These are phyloP conservation scores for Alethe castanea DNA, from an alignment of 2,113 vertebrate genomes.

Conservation along the genomic window DNA sequence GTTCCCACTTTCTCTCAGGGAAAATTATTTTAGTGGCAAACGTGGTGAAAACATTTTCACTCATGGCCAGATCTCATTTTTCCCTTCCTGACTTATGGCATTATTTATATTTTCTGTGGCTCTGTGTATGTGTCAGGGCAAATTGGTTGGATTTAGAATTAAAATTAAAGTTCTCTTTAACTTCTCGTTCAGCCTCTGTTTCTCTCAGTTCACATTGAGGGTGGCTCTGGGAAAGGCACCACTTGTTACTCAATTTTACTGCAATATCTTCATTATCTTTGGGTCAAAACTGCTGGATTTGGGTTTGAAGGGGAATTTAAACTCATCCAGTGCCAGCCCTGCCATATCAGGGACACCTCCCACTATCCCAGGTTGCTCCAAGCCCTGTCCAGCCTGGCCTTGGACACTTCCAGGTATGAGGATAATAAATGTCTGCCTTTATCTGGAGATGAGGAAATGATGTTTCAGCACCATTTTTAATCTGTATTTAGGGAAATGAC, in stretches of 20 bases:
- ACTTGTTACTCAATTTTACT: background rate
- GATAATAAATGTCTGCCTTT: background rate
- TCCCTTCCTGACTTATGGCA: background rate
- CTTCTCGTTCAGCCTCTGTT: background rate
- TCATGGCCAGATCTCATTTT: background rate
- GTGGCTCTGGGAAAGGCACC: background rate
- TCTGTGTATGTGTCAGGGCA: background rate
- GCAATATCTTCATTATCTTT: background rate
- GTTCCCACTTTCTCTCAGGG: background rate
- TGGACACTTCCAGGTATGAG: background rate
- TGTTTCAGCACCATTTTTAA: background rate
- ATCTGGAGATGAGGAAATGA: background rate
- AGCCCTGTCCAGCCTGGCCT: accelerated
- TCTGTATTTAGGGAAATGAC: background rate
- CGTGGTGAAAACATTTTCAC: background rate
- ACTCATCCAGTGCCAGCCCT: background rate
- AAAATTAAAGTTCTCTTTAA: background rate
- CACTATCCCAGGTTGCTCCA: accelerated
- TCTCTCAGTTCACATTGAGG: background rate
- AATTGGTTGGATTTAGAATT: background rate
- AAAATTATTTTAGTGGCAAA: background rate
- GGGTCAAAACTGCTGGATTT: background rate
- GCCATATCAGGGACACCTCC: background rate
- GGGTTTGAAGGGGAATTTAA: background rate
- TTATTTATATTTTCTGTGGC: background rate